phyloP scores from a whole-genome alignment of 2,797 vertebrate genomes.

The Sternarchorhynchus goeldii region DNA sequence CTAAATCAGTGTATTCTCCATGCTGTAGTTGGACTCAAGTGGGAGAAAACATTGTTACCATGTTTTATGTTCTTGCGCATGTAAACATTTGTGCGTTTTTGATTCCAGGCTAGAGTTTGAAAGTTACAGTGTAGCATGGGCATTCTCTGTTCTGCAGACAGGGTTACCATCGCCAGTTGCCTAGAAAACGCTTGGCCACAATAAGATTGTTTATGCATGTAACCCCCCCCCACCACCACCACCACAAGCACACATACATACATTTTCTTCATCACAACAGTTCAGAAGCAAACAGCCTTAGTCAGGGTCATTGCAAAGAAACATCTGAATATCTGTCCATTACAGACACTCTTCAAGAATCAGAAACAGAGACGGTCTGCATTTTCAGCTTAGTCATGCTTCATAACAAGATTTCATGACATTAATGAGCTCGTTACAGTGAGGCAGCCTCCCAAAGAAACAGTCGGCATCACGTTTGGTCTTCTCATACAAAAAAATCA shows the following conservation, averaged over 20 bases:
- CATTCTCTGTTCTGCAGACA: conserved; percentile 19
- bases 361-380: conserved; percentile 37
- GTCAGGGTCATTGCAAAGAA: conserved; percentile 49
- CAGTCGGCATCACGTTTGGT: conserved; percentile 36
- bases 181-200: conserved; percentile 34
- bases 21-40: conserved; percentile 12
- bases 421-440: conserved; percentile 61
- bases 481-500: conserved; percentile 31
- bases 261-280: conserved; percentile 35
- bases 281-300: conserved; percentile 45
- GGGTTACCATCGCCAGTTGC: conserved; percentile 35
- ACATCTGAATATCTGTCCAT: conserved; percentile 34
- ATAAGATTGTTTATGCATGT: conserved; percentile 43
- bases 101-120: conserved; percentile 22
- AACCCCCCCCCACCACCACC: no score
- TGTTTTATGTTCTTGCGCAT: conserved; percentile 10
- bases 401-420: conserved; percentile 60
- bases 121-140: conserved; percentile 18
- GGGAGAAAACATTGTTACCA: neutral
- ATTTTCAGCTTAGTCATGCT: conserved; percentile 56
- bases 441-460: conserved; percentile 42
- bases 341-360: conserved; percentile 39
- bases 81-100: neutral
- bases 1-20: conserved; percentile 1
- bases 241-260: no score